Evolutionary conservation across 2,797 vertebrate species (phyloP).

Genomic region (Microcaecilia unicolor): DNA sequence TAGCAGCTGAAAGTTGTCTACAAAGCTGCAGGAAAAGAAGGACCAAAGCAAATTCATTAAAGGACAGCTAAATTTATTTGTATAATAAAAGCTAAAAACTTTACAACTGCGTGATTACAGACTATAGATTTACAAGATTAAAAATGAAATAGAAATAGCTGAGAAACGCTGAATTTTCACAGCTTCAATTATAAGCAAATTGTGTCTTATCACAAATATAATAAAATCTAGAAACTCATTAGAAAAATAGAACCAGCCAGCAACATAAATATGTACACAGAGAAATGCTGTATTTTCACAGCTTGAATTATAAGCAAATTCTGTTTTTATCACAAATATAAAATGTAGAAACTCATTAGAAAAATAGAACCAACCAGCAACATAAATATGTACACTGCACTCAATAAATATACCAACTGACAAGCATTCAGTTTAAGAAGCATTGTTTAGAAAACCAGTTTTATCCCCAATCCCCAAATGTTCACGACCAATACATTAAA

Average conservation of each 20-base stretch:
- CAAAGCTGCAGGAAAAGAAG: too few relatives aligned
- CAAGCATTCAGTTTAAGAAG: constrained; percentile 25
- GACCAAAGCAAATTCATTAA: too few relatives aligned
- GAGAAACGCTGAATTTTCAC: constrained; percentile 9
- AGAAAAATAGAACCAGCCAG: constrained; percentile 46
- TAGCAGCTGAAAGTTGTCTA: too few relatives aligned
- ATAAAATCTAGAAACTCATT: constrained; percentile 43
- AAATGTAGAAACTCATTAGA: constrained; percentile 45
- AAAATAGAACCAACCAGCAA: constrained; percentile 44
- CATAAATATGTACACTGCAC: constrained; percentile 46
- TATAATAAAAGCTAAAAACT: too few relatives aligned
- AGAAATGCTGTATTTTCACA: constrained; percentile 7
- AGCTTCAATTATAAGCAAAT: constrained; percentile 21
- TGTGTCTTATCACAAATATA: constrained; percentile 16
- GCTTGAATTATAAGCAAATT: constrained; percentile 22
- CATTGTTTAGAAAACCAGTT: constrained; percentile 7
- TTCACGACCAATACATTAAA: neutral
- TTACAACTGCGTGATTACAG: too few relatives aligned
- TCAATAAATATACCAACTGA: constrained; percentile 37
- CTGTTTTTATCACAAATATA: constrained; percentile 21
- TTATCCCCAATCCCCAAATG: too few relatives aligned
- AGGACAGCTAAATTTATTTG: too few relatives aligned
- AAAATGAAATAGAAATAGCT: too few relatives aligned
- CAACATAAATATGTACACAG: too few relatives aligned
- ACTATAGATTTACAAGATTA: too few relatives aligned